These are phyloP conservation scores for Ceratina australensis DNA, from an alignment of 1,140 invertebrate species.

Conservation along the genomic window DNA sequence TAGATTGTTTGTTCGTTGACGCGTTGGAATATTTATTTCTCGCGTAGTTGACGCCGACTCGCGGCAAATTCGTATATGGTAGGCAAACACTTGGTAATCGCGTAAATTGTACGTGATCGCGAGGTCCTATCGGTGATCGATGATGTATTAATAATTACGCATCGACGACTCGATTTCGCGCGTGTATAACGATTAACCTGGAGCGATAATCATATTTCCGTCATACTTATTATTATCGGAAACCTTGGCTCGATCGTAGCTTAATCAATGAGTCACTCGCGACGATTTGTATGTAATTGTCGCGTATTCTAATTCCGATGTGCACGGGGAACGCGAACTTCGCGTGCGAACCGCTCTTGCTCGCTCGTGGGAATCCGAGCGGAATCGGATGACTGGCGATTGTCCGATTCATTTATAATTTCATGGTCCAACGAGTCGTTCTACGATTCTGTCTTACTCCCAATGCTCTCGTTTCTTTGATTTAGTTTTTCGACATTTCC, in stretches of 20 bases:
- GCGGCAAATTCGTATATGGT: neutral
- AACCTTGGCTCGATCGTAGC: neutral
- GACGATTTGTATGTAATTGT: constrained; percentile 4
- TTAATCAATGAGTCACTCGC: neutral
- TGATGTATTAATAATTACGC: constrained; percentile 14
- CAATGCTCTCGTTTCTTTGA: neutral
- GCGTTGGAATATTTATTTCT: constrained; percentile 3
- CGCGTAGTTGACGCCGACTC: neutral
- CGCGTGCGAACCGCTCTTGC: neutral
- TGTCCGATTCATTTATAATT: constrained; percentile 44
- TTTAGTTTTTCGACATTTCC: neutral
- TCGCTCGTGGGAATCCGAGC: neutral
- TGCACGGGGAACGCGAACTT: neutral
- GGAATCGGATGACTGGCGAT: constrained; percentile 32
- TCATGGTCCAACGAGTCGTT: constrained; percentile 28
- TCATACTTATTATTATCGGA: no score
- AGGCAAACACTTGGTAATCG: neutral
- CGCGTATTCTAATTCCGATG: neutral
- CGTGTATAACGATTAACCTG: neutral
- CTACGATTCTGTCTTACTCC: constrained; percentile 5
- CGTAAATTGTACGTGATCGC: constrained; percentile 2
- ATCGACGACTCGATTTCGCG: constrained; percentile 2
- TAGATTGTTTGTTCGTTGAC: neutral
- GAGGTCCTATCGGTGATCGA: neutral
- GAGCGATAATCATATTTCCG: no score